Evolutionary conservation across 2,888 invertebrate genomes (phyloP), one percentile per base, ranked within the genome.

Genomic region (Miltochrista miniata): DNA sequence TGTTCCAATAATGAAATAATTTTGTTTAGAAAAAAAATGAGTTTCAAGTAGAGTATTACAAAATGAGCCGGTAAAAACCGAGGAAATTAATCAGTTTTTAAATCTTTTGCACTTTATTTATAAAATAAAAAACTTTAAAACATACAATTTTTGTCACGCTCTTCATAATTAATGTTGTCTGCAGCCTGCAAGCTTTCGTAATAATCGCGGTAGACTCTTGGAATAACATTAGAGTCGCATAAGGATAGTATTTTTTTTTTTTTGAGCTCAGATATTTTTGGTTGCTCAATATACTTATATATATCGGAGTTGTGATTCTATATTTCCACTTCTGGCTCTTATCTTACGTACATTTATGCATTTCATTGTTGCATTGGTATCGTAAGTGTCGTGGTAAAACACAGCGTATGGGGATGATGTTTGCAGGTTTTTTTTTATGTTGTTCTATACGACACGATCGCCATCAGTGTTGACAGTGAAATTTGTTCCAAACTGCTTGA

Each of bases 171-270:
- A 24, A 24, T 31, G 11, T 31, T 31, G 2, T 31, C 8, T 8
- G 31, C 8, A 31, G 31, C 31, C 1, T 8, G 31, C 31, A 45
- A n/a, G 36, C 31, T 46, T 43, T 35, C 2, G 37, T 55, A 52
- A 49, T 49, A 49, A 8, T 49, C 49, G 7, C 49, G 24, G 43
- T 52, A 47, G 33, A 51, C 49, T 30, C 48, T 49, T 12, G 56
- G 52, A 51, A 56, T 56, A 1, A 56, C 56, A 41, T 56, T 56
- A 18, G 46, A 55, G 45, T 55, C 43, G 42, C 54, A 59, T 50
- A 52, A 51, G 18, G 52, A 8, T 44, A 52, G 49, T 18, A 59
- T 48, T 11, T 53, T 45, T 53, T 59, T n/a, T 54, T 45, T 55
- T 24, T 59, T 50, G 42, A 51, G 36, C 12, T 9, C 50, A 24